These are phyloP conservation scores for Aphodius granarius DNA, from an alignment of 2,888 invertebrate genomes.

Conservation along the genomic window DNA sequence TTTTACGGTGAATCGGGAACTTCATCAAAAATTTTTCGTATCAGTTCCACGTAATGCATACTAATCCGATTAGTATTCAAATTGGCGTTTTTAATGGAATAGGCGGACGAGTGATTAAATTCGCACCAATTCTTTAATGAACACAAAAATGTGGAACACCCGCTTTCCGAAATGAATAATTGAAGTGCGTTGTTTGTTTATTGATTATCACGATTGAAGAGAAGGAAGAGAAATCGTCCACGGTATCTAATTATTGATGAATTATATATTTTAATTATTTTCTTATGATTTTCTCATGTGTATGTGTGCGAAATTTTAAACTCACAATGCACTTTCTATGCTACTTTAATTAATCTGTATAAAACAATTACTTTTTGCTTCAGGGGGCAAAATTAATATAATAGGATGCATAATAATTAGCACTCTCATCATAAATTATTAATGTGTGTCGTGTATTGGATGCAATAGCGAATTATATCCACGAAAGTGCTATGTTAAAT, in stretches of 20 bases:
- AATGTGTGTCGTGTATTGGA: neutral
- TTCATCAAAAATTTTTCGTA: neutral
- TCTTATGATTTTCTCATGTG: neutral
- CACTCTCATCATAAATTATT: neutral
- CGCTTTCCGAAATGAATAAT: neutral
- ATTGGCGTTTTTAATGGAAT: neutral
- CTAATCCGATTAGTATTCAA: neutral
- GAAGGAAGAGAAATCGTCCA: neutral
- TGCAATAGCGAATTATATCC: neutral
- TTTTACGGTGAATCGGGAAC: neutral
- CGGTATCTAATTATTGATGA: neutral
- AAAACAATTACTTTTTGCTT: neutral
- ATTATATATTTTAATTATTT: neutral
- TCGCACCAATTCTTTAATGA: neutral
- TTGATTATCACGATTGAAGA: neutral
- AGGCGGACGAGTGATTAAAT: neutral
- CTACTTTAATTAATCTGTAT: neutral
- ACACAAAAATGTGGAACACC: neutral
- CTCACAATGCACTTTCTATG: neutral
- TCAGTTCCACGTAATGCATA: neutral
- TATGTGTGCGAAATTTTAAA: neutral
- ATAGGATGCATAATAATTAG: neutral
- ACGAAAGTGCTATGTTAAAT: neutral
- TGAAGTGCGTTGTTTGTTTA: neutral
- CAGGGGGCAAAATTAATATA: neutral